These are phyloP conservation scores for Halictus rubicundus DNA, from an alignment of 1,140 invertebrate genomes.

Conservation along the genomic window DNA sequence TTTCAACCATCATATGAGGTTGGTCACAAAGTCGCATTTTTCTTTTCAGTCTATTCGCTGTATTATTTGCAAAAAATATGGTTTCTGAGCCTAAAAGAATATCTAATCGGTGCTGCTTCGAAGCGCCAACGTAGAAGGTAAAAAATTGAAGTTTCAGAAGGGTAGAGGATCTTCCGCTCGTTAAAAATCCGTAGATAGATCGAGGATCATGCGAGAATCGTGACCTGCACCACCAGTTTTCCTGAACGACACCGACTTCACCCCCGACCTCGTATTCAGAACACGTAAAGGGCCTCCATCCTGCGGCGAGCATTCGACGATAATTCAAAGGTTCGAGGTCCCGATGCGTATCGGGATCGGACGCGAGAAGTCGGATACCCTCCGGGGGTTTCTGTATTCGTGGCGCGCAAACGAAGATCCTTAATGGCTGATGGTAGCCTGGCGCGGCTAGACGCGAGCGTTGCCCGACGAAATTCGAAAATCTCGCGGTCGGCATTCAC, in stretches of 20 bases:
- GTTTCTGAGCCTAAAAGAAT: no score
- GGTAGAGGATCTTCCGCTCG: no score
- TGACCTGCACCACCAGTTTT: background rate
- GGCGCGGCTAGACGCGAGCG: conserved; percentile 36
- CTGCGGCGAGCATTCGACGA: background rate
- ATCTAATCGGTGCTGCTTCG: no score
- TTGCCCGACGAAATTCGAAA: conserved; percentile 69
- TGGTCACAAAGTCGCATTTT: no score
- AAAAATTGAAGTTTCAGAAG: no score
- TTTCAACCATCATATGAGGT: no score
- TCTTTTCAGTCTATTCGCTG: no score
- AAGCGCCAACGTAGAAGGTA: no score
- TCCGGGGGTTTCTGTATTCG: background rate
- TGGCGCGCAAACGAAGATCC: background rate
- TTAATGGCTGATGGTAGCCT: background rate
- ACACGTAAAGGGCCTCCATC: conserved; percentile 12
- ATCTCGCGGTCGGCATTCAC: conserved; percentile 65
- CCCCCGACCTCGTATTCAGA: background rate
- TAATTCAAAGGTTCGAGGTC: background rate
- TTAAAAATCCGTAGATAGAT: background rate
- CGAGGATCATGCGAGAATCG: background rate
- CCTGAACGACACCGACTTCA: background rate
- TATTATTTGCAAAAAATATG: no score
- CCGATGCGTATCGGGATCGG: conserved; percentile 23
- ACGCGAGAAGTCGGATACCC: background rate